A percentile compares a stretch with the other conserved stretches of the same genome.
Evolutionary conservation across 2,113 vertebrate species (phyloP).

Genomic region (Macaca nemestrina): DNA sequence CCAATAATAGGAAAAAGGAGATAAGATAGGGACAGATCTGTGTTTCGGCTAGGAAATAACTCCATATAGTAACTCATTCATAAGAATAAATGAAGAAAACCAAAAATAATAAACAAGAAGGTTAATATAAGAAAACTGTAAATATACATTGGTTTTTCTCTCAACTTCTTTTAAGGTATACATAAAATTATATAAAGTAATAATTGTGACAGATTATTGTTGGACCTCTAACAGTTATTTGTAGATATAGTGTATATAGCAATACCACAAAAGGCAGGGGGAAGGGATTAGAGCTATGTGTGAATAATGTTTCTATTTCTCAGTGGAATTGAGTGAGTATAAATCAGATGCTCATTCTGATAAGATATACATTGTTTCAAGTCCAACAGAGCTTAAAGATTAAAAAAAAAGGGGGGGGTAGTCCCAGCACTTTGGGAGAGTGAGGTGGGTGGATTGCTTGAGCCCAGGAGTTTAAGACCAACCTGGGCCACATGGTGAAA

Average conservation of each 20-base stretch:
- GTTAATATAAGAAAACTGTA: not conserved
- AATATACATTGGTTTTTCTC: not conserved
- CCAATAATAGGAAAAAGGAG: not conserved
- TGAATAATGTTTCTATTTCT: not conserved
- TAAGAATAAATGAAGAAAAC: not conserved
- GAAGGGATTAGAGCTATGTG: not conserved
- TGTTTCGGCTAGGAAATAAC: not conserved
- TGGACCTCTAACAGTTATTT: not conserved
- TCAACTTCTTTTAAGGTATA: not conserved
- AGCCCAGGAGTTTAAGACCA: too few relatives aligned
- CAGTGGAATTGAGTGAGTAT: not conserved
- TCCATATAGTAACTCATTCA: not conserved
- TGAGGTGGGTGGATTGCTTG: too few relatives aligned
- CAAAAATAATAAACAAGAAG: not conserved
- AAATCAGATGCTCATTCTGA: not conserved
- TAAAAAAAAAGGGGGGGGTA: accelerated
- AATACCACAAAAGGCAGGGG: not conserved
- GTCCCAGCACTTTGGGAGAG: too few relatives aligned
- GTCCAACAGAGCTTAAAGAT: too few relatives aligned
- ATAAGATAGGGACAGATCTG: not conserved
- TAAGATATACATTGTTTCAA: not conserved
- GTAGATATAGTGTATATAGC: not conserved
- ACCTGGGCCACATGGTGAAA: too few relatives aligned
- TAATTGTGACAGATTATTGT: not conserved
- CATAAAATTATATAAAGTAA: not conserved